phyloP scores from a whole-genome alignment of 2,113 vertebrate genomes.

The Acrocephalus kingi region DNA sequence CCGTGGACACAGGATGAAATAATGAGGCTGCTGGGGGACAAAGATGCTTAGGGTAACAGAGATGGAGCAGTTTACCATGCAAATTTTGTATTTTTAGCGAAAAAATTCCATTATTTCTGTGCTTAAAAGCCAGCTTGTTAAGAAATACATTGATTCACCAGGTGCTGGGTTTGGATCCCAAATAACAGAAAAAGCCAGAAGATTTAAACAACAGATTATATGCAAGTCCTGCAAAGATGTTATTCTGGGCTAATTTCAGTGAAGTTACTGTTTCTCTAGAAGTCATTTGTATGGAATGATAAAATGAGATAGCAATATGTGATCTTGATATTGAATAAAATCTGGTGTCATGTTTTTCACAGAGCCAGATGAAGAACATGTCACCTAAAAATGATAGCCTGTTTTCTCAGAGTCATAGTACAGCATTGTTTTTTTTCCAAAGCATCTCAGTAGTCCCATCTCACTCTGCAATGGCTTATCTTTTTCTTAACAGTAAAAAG shows the following conservation, averaged over 20 bases:
- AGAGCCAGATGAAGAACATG: not conserved
- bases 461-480: not conserved
- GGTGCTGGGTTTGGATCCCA: not conserved
- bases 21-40: fast-evolving
- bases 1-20: not conserved
- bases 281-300: not conserved
- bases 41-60: not conserved
- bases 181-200: not conserved
- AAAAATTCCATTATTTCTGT: not conserved
- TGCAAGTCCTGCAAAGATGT: not conserved
- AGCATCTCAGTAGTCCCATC: not conserved
- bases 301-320: not conserved
- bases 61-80: not conserved
- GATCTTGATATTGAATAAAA: not conserved
- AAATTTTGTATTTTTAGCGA: not conserved
- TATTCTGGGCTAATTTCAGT: not conserved
- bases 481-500: not conserved
- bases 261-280: not conserved
- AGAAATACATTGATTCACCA: not conserved
- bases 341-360: not conserved
- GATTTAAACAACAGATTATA: not conserved
- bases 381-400: not conserved
- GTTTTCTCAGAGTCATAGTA: not conserved
- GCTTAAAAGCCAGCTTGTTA: not conserved
- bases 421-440: not conserved